These are phyloP conservation scores for Vicugna pacos DNA, from an alignment of 2,113 vertebrate genomes.

Conservation along the genomic window DNA sequence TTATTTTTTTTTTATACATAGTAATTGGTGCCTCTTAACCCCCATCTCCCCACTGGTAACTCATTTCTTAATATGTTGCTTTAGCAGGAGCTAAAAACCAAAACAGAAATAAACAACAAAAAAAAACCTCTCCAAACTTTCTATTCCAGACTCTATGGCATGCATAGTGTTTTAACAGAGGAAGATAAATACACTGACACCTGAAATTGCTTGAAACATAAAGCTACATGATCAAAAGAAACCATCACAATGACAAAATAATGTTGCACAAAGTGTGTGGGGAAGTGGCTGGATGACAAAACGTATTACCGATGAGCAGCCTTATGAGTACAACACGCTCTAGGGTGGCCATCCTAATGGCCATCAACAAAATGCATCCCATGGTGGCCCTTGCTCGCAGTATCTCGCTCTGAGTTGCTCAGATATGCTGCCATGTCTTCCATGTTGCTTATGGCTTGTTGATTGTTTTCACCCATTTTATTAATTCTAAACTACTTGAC, in stretches of 20 bases:
- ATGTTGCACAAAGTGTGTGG: background rate
- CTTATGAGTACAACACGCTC: fast-evolving
- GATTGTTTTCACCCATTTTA: background rate
- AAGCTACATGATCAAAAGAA: background rate
- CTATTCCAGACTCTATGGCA: background rate
- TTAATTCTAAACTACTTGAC: background rate
- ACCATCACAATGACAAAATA: background rate
- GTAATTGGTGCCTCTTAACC: background rate
- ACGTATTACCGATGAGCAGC: background rate
- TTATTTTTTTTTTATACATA: background rate
- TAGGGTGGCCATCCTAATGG: background rate
- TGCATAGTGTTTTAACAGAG: background rate
- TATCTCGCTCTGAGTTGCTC: background rate
- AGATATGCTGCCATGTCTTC: fast-evolving
- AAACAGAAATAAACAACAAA: background rate
- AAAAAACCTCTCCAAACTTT: background rate
- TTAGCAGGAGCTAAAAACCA: background rate
- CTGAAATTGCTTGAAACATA: background rate
- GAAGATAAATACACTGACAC: background rate
- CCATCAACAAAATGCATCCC: too few species aligned
- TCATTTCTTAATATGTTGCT: background rate
- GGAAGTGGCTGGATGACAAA: fast-evolving
- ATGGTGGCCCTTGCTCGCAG: background rate
- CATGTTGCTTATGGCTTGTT: background rate
- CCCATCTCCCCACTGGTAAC: background rate